Evolutionary conservation across 2,888 invertebrate genomes (phyloP).

Genomic region (Therioaphis trifolii): DNA sequence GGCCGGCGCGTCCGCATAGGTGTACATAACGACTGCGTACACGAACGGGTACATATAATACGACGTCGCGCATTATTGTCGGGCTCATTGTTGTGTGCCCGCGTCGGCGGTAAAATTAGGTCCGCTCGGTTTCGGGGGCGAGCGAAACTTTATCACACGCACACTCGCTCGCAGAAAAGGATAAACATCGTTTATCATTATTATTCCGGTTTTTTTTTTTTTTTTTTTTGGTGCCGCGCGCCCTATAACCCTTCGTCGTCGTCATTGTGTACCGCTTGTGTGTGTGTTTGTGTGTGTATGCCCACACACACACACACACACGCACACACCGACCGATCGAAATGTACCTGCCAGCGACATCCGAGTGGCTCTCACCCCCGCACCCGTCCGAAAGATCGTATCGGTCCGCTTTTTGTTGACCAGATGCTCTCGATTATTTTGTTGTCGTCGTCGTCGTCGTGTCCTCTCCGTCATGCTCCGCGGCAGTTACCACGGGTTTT

Average conservation of each 20-base stretch:
- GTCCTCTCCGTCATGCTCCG: no score
- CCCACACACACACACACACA: background rate
- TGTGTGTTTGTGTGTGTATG: background rate
- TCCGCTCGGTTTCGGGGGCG: background rate
- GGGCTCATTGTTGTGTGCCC: background rate
- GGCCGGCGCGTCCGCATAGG: no score
- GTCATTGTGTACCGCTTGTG: conserved; percentile 20
- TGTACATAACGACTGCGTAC: no score
- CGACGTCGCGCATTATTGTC: background rate
- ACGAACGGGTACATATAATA: no score
- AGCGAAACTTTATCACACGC: background rate
- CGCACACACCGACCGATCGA: background rate
- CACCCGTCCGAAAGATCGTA: conserved; percentile 42
- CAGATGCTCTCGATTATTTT: conserved; percentile 60
- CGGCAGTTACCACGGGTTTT: background rate
- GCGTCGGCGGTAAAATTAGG: background rate
- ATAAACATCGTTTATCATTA: conserved; percentile 53
- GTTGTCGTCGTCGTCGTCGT: conserved; percentile 35
- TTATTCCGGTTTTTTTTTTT: conserved; percentile 5
- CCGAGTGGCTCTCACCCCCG: conserved; percentile 18
- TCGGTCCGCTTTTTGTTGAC: conserved; percentile 48
- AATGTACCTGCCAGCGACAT: conserved; percentile 60
- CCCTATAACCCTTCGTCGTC: conserved; percentile 51
- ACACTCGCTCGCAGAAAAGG: conserved; percentile 1
- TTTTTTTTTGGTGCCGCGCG: conserved; percentile 8